Evolutionary conservation across 2,797 vertebrate species (phyloP).

Genomic region (Hippoglossus hippoglossus): DNA sequence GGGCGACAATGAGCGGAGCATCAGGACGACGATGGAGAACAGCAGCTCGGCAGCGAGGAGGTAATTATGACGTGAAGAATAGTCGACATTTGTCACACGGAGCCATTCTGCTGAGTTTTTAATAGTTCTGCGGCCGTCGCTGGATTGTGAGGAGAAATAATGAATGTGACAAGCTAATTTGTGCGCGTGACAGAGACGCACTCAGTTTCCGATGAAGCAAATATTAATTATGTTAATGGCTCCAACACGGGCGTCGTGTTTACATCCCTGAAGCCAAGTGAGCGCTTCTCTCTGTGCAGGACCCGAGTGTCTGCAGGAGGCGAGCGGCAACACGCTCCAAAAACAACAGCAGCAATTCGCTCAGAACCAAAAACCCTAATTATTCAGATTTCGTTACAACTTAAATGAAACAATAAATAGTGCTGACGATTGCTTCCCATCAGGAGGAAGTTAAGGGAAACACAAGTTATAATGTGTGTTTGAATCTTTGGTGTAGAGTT

Average conservation of each 20-base stretch:
- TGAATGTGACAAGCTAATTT: conserved; percentile 3
- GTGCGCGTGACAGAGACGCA: background rate
- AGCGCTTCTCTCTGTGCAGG: background rate
- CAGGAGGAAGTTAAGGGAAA: too few relatives aligned
- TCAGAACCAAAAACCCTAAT: background rate
- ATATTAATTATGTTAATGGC: conserved; percentile 29
- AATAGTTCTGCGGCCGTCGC: conserved; percentile 2
- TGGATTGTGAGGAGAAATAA: conserved; percentile 9
- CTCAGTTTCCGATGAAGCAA: conserved; percentile 9
- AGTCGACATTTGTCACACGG: conserved; percentile 11
- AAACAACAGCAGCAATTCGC: background rate
- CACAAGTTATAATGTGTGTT: too few relatives aligned
- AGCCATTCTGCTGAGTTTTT: conserved; percentile 10
- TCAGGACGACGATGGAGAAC: background rate
- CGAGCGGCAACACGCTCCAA: background rate
- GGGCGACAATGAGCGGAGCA: conserved; percentile 18
- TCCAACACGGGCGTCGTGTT: background rate
- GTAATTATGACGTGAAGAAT: conserved; percentile 37
- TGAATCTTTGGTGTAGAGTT: too few relatives aligned
- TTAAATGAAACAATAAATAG: background rate
- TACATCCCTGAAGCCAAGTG: background rate
- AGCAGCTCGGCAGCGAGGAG: conserved; percentile 28
- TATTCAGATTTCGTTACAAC: background rate
- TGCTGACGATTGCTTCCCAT: background rate
- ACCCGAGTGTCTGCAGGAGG: background rate